These are phyloP conservation scores for Melanerpes aurifrons DNA, from an alignment of 2,113 vertebrate species.

Conservation along the genomic window DNA sequence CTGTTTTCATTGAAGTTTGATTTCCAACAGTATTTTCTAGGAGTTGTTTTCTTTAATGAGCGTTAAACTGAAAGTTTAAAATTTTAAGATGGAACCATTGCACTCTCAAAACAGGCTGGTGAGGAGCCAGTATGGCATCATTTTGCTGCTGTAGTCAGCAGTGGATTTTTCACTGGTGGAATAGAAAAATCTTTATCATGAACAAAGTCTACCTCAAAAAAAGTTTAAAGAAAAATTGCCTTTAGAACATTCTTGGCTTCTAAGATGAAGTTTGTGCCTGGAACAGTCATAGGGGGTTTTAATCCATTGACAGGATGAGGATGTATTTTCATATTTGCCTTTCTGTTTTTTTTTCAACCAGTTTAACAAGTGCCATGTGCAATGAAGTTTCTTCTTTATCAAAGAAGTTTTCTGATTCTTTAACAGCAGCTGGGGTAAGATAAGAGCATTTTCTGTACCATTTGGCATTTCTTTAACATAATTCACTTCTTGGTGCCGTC, in stretches of 20 bases:
- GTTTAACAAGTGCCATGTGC: constrained; percentile 94
- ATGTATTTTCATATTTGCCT: constrained; percentile 17
- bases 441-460: not conserved
- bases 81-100: not conserved
- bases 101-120: not conserved
- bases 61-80: not conserved
- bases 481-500: not conserved
- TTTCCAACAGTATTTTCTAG: not conserved
- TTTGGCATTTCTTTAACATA: not conserved
- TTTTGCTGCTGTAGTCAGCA: not conserved
- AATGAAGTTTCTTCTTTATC: constrained; percentile 91
- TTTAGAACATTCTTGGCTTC: not conserved
- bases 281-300: not conserved
- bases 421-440: constrained; percentile 90
- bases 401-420: constrained; percentile 85
- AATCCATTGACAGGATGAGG: not conserved
- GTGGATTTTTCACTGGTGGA: not conserved
- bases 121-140: not conserved
- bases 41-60: not conserved
- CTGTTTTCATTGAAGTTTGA: not conserved
- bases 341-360: constrained; percentile 63
- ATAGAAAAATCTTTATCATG: not conserved
- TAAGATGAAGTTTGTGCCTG: not conserved
- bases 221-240: not conserved
- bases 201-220: not conserved